A percentile compares a stretch with the other conserved stretches of the same genome.
Evolutionary conservation across 2,888 invertebrate species (phyloP).

Genomic region (Listrodromus nycthemerus): DNA sequence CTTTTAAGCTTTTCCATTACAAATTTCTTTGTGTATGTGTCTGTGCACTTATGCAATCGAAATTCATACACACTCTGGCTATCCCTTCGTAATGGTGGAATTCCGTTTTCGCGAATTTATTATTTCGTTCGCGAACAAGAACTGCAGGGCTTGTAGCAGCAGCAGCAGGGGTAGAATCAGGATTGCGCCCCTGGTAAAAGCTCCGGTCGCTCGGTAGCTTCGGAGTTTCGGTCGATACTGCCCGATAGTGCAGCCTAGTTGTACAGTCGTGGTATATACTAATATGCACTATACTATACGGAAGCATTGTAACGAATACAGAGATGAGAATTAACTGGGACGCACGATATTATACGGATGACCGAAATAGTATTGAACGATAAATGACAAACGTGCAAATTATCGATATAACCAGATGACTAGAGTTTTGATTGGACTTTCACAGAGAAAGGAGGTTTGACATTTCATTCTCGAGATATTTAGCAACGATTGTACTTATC

Average conservation of each 20-base stretch:
- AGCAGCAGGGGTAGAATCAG: conserved; percentile 26
- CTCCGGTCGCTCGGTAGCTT: conserved; percentile 50
- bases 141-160: conserved; percentile 8
- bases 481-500: too few relatives aligned
- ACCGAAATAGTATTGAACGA: too few relatives aligned
- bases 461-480: too few relatives aligned
- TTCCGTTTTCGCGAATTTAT: conserved; percentile 62
- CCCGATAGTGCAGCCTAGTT: conserved; percentile 50
- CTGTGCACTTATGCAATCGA: conserved; percentile 14
- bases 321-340: too few relatives aligned
- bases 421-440: too few relatives aligned
- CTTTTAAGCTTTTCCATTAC: neutral
- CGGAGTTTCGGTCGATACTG: conserved; percentile 62
- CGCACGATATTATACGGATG: too few relatives aligned
- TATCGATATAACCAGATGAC: too few relatives aligned
- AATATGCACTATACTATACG: conserved; percentile 37
- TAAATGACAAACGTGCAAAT: too few relatives aligned
- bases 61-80: conserved; percentile 29
- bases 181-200: conserved; percentile 60
- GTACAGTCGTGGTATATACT: conserved; percentile 56
- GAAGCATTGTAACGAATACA: too few relatives aligned
- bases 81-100: conserved; percentile 35
- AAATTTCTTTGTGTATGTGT: conserved; percentile 1
- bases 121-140: conserved; percentile 49
- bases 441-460: too few relatives aligned